phyloP scores from a whole-genome alignment of 2,888 invertebrate species.

The Pelosia muscerda region DNA sequence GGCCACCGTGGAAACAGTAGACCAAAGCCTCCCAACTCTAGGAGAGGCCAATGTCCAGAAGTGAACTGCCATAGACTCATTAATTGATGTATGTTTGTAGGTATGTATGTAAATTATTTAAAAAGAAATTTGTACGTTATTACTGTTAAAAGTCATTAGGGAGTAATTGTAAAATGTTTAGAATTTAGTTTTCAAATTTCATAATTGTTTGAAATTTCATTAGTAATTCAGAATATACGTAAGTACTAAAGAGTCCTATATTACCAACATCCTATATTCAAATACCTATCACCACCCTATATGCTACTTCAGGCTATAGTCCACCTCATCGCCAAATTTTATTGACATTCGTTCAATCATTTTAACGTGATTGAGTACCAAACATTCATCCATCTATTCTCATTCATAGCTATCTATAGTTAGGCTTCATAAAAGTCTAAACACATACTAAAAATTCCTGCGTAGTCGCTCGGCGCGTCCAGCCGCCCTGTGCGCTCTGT shows the following conservation, averaged over 20 bases:
- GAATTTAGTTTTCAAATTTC: not conserved
- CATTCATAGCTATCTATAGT: not conserved
- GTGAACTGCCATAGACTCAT: too few relatives aligned
- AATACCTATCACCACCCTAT: not conserved
- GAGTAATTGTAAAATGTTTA: not conserved
- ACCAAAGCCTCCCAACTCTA: too few relatives aligned
- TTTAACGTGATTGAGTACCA: not conserved
- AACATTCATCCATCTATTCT: not conserved
- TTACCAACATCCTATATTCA: not conserved
- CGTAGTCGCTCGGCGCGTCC: slow-evolving; percentile 6
- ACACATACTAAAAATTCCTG: not conserved
- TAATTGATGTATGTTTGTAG: too few relatives aligned
- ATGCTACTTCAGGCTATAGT: not conserved
- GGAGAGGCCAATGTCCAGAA: too few relatives aligned
- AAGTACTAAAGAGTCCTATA: too few relatives aligned
- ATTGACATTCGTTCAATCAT: not conserved
- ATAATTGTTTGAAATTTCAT: too few relatives aligned
- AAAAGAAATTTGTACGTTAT: too few relatives aligned
- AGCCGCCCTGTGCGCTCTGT: not conserved
- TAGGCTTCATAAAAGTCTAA: not conserved
- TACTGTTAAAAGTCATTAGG: not conserved
- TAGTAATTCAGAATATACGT: too few relatives aligned
- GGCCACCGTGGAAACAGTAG: too few relatives aligned
- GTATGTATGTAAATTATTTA: too few relatives aligned
- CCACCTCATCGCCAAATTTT: not conserved